These are phyloP conservation scores for Hestina assimilis DNA, from an alignment of 1,140 invertebrate species.

Conservation along the genomic window DNA sequence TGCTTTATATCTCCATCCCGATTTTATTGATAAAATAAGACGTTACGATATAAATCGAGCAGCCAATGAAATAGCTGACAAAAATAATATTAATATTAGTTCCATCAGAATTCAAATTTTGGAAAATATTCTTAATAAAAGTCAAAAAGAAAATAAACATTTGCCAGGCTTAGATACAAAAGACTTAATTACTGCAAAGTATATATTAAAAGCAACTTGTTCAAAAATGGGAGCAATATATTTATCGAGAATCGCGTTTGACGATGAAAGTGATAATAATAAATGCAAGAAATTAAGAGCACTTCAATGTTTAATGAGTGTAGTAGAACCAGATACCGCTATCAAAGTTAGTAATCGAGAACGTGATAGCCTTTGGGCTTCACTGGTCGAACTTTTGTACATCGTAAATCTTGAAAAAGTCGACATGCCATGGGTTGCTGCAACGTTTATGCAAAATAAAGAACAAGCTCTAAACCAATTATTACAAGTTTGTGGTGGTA, in stretches of 20 bases:
- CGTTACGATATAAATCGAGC: constrained; percentile 77
- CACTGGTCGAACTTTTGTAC: constrained; percentile 65
- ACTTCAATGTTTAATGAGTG: constrained; percentile 73
- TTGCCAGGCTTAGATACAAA: constrained; percentile 48
- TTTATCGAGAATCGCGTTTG: constrained; percentile 72
- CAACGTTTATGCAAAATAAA: constrained; percentile 70
- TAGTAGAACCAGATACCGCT: constrained; percentile 65
- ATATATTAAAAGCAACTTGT: constrained; percentile 75
- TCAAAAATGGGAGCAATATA: constrained; percentile 75
- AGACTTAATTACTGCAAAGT: constrained; percentile 70
- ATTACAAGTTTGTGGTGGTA: constrained; percentile 52
- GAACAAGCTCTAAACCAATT: constrained; percentile 59
- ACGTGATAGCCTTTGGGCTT: constrained; percentile 59
- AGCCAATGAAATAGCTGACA: constrained; percentile 78
- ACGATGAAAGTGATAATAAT: constrained; percentile 67
- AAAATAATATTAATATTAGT: constrained; percentile 70
- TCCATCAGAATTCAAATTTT: constrained; percentile 72
- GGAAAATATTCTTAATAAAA: constrained; percentile 67
- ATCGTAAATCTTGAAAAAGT: constrained; percentile 64
- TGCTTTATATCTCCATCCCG: constrained; percentile 77
- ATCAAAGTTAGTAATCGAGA: constrained; percentile 67
- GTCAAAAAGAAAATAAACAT: constrained; percentile 45
- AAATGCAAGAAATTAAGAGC: constrained; percentile 73
- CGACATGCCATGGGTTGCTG: constrained; percentile 71
- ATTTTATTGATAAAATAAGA: constrained; percentile 72